Evolutionary conservation across 2,888 invertebrate species (phyloP), one percentile per base, ranked within the genome.

Genomic region (Coenonympha arcania): DNA sequence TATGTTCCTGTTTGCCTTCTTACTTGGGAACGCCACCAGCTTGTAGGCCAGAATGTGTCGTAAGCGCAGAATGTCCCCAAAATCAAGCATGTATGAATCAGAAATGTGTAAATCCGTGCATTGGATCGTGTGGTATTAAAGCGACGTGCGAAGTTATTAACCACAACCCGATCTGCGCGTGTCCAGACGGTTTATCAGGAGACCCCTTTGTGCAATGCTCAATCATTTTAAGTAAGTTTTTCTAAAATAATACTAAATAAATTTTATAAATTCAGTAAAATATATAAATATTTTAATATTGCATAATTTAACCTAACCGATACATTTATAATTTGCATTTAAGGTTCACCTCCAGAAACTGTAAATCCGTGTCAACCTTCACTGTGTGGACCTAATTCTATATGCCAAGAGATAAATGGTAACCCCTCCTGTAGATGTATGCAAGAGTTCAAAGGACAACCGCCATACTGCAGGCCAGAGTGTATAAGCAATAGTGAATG

Each of bases 401-500:
- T 92, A 68, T 94, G 94, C 64, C 88, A 89, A 68, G 88, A 90
- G 54, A 75, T 89, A 11, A 90, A 91, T 55, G 90, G 89, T 52
- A 88, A 88, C 26, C 92, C 93, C 1, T 91, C 93, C 0, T 95
- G 94, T 66, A 90, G 90, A 18, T 95, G 95, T 65, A 76, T 91
- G 53, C 88, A 90, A 31, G 89, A 89, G 63, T 92, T 89, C 62
- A 87, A 87, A 50, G 93, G 93, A 42, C 84, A 89, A 48, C 93
- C 94, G 36, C 93, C 93, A 1, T 91, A 92, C 62, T 94, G 94
- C 64, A 88, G 90, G 58, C 93, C 93, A 1, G 94, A 94, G 79
- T 95, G 95, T 74, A 86, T 92, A 30, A 90, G 91, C 59, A 93
- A 93, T 65, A 89, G 90, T 46, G 94, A 94, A 76, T 94, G 94